phyloP scores from a whole-genome alignment of 2,888 invertebrate genomes.

The Uropetala carovei region DNA sequence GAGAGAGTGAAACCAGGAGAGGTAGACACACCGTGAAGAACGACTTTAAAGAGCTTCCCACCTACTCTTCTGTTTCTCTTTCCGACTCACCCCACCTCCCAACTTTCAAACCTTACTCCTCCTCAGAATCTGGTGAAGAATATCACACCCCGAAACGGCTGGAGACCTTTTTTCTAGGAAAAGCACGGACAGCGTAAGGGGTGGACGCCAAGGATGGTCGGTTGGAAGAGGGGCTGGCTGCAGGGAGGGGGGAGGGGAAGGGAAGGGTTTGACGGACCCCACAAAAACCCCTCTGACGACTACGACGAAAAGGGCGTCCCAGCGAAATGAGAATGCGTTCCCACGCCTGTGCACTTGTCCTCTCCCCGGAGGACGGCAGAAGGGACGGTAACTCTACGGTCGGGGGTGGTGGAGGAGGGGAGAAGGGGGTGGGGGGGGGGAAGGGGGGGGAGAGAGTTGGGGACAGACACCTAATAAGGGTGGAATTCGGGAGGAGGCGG shows the following conservation, averaged over 20 bases:
- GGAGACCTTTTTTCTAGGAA: constrained; percentile 11
- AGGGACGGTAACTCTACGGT: too few species aligned
- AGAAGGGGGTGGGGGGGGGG: too few species aligned
- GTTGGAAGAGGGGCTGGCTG: neutral
- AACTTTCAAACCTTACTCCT: neutral
- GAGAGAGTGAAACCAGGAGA: neutral
- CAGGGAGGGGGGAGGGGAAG: neutral
- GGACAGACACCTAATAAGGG: neutral
- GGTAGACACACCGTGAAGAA: constrained; percentile 16
- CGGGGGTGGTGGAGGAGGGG: neutral
- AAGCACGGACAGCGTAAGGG: neutral
- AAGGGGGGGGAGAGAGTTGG: neutral
- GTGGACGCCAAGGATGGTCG: too few species aligned
- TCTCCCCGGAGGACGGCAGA: neutral
- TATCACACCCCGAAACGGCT: neutral
- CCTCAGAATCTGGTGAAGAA: neutral
- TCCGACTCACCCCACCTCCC: too few species aligned
- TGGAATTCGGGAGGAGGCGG: constrained; percentile 16
- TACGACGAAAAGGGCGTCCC: neutral
- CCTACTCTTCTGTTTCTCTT: neutral
- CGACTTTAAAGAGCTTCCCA: neutral
- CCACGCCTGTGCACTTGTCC: constrained; percentile 26
- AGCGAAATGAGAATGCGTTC: constrained; percentile 13
- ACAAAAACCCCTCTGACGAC: neutral
- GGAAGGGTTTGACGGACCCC: neutral